These are phyloP conservation scores for Gryllus bimaculatus DNA, from an alignment of 1,140 invertebrate species.

Conservation along the genomic window DNA sequence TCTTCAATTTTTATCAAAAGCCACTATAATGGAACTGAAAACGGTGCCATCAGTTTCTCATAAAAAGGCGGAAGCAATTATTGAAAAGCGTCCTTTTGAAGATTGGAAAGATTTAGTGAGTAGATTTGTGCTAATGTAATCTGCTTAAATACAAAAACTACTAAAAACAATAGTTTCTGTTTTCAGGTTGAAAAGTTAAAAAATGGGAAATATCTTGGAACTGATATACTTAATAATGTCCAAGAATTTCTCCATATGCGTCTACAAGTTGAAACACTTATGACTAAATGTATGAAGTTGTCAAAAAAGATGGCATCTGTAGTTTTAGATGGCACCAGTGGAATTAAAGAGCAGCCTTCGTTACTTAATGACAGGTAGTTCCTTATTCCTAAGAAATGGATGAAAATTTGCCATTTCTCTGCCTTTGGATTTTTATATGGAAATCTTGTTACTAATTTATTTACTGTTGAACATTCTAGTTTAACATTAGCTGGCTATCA, in stretches of 20 bases:
- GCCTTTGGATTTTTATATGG: neutral
- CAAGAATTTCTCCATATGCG: constrained; percentile 58
- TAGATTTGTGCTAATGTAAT: constrained; percentile 10
- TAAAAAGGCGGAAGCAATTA: constrained; percentile 60
- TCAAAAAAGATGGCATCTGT: constrained; percentile 60
- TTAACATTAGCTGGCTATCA: constrained; percentile 78
- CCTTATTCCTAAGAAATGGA: constrained; percentile 6
- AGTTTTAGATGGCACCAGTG: constrained; percentile 53
- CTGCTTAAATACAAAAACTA: neutral
- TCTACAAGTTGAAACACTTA: constrained; percentile 55
- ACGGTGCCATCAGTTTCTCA: constrained; percentile 57
- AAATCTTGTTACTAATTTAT: neutral
- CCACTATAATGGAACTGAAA: constrained; percentile 51
- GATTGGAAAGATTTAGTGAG: constrained; percentile 61
- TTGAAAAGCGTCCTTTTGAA: constrained; percentile 55
- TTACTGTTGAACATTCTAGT: constrained; percentile 31
- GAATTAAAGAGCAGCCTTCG: constrained; percentile 55
- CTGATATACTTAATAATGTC: constrained; percentile 60
- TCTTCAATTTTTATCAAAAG: constrained; percentile 64
- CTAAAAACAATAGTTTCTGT: neutral
- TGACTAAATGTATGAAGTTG: constrained; percentile 65
- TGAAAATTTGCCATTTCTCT: constrained; percentile 3
- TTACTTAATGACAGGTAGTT: constrained; percentile 44
- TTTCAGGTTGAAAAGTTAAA: constrained; percentile 56
- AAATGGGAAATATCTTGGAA: constrained; percentile 51